phyloP scores from a whole-genome alignment of 2,113 vertebrate species.

The Dendropsophus ebraccatus region DNA sequence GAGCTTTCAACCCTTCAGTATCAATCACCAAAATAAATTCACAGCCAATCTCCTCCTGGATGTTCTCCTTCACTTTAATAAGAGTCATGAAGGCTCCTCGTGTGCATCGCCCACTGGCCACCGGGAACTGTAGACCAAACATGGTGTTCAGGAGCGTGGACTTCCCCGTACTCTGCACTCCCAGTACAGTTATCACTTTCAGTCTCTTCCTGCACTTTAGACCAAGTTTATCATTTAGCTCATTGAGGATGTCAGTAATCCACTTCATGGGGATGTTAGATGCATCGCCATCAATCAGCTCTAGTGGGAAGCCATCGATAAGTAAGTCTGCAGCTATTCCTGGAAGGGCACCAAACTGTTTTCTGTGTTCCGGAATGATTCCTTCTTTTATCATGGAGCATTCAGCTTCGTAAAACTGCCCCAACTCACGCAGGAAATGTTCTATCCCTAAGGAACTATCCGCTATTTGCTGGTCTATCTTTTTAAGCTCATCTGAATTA shows the following conservation, averaged over 20 bases:
- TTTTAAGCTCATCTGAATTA: not conserved
- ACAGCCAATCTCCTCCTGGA: constrained; percentile 73
- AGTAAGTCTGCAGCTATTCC: too few species aligned
- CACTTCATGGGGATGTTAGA: constrained; percentile 77
- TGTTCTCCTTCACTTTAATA: constrained; percentile 65
- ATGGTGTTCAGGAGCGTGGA: constrained; percentile 81
- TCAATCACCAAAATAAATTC: constrained; percentile 74
- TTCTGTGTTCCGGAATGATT: constrained; percentile 29
- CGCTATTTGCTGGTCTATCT: constrained; percentile 61
- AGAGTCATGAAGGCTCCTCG: constrained; percentile 25
- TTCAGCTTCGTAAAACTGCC: constrained; percentile 72
- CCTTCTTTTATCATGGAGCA: constrained; percentile 55
- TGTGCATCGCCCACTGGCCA: constrained; percentile 18
- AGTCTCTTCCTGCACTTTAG: constrained; percentile 70
- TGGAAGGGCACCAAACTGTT: too few species aligned
- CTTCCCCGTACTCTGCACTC: constrained; percentile 77
- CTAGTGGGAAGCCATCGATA: not conserved
- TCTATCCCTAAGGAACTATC: constrained; percentile 75
- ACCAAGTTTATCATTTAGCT: constrained; percentile 67
- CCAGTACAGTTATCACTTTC: constrained; percentile 47
- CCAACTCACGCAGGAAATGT: constrained; percentile 70
- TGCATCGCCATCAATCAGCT: constrained; percentile 72
- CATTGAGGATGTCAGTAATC: constrained; percentile 74
- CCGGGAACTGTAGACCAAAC: constrained; percentile 77
- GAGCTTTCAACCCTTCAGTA: constrained; percentile 67